phyloP scores from a whole-genome alignment of 2,888 invertebrate genomes.

The Rhamnusium bicolor region DNA sequence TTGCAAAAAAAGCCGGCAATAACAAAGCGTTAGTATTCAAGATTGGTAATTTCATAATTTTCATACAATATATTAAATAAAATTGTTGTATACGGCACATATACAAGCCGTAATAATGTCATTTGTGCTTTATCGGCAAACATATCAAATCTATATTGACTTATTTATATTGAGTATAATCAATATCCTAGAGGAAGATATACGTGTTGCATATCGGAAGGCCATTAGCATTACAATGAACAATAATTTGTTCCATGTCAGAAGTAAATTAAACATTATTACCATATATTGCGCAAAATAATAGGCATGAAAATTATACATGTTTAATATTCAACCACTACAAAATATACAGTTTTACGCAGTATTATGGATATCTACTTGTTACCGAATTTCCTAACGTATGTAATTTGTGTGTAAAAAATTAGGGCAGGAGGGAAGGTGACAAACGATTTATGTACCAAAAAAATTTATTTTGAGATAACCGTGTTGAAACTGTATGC shows the following conservation, averaged over 20 bases:
- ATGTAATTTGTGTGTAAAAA: not conserved
- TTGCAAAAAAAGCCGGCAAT: no score
- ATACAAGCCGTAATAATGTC: not conserved
- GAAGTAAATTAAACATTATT: slow-evolving; percentile 26
- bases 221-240: slow-evolving; percentile 21
- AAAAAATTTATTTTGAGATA: no score
- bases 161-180: slow-evolving; percentile 17
- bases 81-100: not conserved
- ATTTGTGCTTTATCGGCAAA: slow-evolving; percentile 20
- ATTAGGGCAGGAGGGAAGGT: not conserved
- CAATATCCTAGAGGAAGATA: slow-evolving; percentile 18
- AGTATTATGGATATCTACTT: not conserved
- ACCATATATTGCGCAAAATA: slow-evolving; percentile 1
- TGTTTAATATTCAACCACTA: not conserved
- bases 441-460: no score
- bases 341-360: not conserved
- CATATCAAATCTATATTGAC: slow-evolving; percentile 15
- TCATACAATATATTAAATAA: not conserved
- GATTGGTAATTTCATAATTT: no score
- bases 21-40: no score
- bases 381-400: not conserved
- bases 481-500: no score
- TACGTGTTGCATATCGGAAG: slow-evolving; percentile 30
- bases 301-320: not conserved
- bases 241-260: slow-evolving; percentile 21